Evolutionary conservation across 2,113 vertebrate genomes (phyloP).

Genomic region (Aegithalos caudatus): DNA sequence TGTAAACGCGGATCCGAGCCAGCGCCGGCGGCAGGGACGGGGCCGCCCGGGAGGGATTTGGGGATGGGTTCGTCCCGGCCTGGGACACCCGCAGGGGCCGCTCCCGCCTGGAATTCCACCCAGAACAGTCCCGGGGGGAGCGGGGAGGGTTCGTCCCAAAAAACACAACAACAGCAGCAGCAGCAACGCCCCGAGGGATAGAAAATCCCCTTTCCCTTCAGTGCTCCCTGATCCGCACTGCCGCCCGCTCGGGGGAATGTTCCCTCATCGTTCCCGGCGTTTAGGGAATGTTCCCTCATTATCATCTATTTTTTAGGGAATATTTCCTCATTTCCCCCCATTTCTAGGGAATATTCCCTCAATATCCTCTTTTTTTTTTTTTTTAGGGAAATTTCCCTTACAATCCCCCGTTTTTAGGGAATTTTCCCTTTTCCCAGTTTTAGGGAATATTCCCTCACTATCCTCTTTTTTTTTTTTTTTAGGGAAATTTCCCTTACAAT

Average conservation of each 20-base stretch:
- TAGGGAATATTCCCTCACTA: background rate
- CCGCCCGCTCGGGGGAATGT: rapidly evolving
- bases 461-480: too few relatives aligned
- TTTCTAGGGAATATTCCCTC: background rate
- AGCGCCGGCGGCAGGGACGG: too few relatives aligned
- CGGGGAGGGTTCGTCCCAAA: background rate
- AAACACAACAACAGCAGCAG: too few relatives aligned
- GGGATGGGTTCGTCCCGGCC: background rate
- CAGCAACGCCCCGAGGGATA: background rate
- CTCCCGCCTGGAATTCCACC: background rate
- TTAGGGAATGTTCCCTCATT: background rate
- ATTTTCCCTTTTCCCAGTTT: rapidly evolving
- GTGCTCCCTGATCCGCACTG: rapidly evolving
- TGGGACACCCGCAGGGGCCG: background rate
- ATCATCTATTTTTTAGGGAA: background rate
- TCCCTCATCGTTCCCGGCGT: too few relatives aligned
- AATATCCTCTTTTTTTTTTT: too few relatives aligned
- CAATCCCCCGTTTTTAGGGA: rapidly evolving
- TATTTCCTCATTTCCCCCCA: background rate
- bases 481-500: too few relatives aligned
- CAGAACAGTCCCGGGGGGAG: background rate
- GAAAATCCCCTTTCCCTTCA: background rate
- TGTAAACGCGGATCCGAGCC: rapidly evolving
- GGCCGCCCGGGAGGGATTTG: rapidly evolving
- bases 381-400: too few relatives aligned